Conservation (phyloP, 2,113 vertebrate species). For the Cebidichthys violaceus region DNA sequence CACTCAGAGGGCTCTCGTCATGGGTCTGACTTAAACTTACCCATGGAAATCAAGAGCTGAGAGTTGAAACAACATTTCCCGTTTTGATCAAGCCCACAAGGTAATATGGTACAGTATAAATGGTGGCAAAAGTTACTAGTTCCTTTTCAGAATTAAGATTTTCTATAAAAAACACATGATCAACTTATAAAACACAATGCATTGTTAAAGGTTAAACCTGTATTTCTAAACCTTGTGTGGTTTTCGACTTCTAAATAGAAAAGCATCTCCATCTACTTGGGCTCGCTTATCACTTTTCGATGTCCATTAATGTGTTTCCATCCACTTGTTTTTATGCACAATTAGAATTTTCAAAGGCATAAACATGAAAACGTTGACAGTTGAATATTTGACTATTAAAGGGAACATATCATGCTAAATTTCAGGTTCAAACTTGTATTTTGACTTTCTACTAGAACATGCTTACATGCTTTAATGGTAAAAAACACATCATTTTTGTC, state of each 20-base stretch:
- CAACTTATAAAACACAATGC: neutral
- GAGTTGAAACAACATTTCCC: constrained; percentile 12
- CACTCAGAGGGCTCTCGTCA: constrained; percentile 18
- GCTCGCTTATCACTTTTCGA: neutral
- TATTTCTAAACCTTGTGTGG: no score
- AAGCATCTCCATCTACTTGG: neutral
- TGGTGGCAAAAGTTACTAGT: neutral
- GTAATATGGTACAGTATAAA: neutral
- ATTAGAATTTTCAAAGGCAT: no score
- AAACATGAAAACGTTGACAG: no score
- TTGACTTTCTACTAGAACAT: neutral
- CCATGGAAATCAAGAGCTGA: constrained; percentile 2
- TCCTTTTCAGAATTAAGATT: no score
- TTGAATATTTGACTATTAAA: no score
- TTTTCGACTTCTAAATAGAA: neutral
- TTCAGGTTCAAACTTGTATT: neutral
- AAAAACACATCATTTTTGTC: neutral
- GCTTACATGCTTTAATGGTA: neutral
- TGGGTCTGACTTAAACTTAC: constrained; percentile 46
- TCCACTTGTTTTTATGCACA: no score
- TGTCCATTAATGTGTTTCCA: neutral
- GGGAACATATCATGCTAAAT: neutral
- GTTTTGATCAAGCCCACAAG: neutral
- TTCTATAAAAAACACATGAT: neutral
- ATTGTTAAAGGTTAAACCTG: neutral